Evolutionary conservation across 2,888 invertebrate species (phyloP), one percentile per base, ranked within the genome.

Genomic region (Dasysyrphus albostriatus): DNA sequence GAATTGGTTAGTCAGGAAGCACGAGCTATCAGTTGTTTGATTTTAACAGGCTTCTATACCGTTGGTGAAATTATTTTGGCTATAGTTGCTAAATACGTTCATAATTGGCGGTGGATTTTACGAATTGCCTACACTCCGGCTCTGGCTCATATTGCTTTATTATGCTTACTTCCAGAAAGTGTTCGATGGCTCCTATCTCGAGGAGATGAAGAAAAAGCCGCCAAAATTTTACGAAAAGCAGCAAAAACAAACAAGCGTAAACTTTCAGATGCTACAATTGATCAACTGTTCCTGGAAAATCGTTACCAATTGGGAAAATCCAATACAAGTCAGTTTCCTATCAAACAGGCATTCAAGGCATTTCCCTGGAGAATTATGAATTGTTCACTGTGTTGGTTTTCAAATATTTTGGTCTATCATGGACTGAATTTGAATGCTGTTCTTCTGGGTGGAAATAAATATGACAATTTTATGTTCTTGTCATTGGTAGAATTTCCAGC

Each of bases 351-450:
- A 0, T 81, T 90, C 5, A 88, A 79, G n/a, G 87, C 89, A 56
- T 90, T 92, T 34, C 83, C 89, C 29, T 89, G 90, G 88, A 89
- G 92, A 39, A 89, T 92, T 67, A 63, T 94, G 3, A 95, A 95
- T 65, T 96, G 96, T 89, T 95, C 95, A 16, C 94, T 96, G 88
- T 96, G 96, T 93, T 96, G 96, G 96, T 94, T 96, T 32, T 95
- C 96, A 0, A 95, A 95, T 89, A 95, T 96, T 0, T 95, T 97
- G 88, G 95, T 97, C 16, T 96, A 96, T 90, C 96, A 96, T 90
- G 97, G 97, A 0, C 14, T 72, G 14, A 58, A 42, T 72, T 59
- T 72, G 58, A 72, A 72, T 58, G 29, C 72, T 8, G 16, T 32
- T 0, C 42, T 59, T 19, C 14, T 72, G 12, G 44, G 56, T 12